Base-by-base conservation (phyloP, 1,140 invertebrate genomes). In the Diachasmimorpha longicaudata region DNA sequence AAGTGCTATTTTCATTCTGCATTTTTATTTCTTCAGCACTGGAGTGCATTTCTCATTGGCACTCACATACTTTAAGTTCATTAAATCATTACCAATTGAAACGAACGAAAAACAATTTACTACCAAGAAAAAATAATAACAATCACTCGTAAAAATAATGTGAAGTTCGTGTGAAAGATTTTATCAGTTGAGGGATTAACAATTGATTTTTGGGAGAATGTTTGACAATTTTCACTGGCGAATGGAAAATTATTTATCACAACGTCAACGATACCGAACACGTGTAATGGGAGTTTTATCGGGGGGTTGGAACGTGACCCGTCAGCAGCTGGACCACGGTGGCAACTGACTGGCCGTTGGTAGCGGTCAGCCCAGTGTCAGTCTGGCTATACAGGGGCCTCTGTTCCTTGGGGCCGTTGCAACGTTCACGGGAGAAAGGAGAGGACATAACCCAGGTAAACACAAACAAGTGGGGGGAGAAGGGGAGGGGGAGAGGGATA, bases 291-390 rank as follows among this genome's bases (percentile, higher is more conserved):
- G 58, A 19, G 1, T 44, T 25, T n/a, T 23, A 74, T 42, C 8
- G 8, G 13, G 13, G 13, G 58, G 48, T 75, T 58, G 44, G 44
- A 52, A 77, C 42, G 31, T 77, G 74, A 75, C 58, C 78, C 79
- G 80, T 75, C 74, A 74, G 75, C 79, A 71, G 79, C 79, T 83
- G 84, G 81, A 84, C 80, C 81, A 78, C 79, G 77, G 80, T 79
- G 70, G 77, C 77, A 83, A 85, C 83, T 83, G 83, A 81, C 83
- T 80, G 77, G 78, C 71, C 77, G 76, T 78, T 77, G 78, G 72
- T 74, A 67, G 72, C 72, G 72, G 78, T 81, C 81, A 77, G 81
- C 77, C 77, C 76, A 77, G 79, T 81, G 80, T 37, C 16, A 23
- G 3, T 31, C 25, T 31, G 31, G 31, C 6, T 6, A 6, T 6